phyloP scores from a whole-genome alignment of 2,888 invertebrate genomes.

The Catocala fraxini region DNA sequence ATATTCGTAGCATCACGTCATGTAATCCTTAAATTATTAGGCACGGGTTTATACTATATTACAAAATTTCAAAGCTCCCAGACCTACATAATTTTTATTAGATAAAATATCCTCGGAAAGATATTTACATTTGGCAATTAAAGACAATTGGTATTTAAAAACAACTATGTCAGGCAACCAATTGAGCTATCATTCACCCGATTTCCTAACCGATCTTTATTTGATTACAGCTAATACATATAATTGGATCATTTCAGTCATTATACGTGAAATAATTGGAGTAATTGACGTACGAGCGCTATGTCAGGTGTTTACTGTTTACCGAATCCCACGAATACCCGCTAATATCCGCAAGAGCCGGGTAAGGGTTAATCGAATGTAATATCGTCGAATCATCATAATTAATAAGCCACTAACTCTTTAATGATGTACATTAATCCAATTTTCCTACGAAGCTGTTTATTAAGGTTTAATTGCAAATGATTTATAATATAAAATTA shows the following conservation, averaged over 20 bases:
- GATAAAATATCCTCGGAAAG: too few relatives aligned
- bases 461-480: not conserved
- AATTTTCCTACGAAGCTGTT: not conserved
- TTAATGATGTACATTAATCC: slow-evolving; percentile 9
- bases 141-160: not conserved
- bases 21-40: too few relatives aligned
- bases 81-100: too few relatives aligned
- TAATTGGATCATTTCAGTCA: slow-evolving; percentile 23
- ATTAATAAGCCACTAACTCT: slow-evolving; percentile 22
- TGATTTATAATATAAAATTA: not conserved
- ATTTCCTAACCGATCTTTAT: slow-evolving; percentile 2
- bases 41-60: too few relatives aligned
- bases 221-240: slow-evolving; percentile 10
- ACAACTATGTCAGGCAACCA: not conserved
- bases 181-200: not conserved
- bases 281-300: slow-evolving; percentile 19
- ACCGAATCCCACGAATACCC: slow-evolving; percentile 22
- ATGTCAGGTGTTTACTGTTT: slow-evolving; percentile 22
- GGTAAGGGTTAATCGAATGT: slow-evolving; percentile 17
- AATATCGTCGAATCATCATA: slow-evolving; percentile 20
- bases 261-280: slow-evolving; percentile 16
- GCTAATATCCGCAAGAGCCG: slow-evolving; percentile 8
- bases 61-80: too few relatives aligned
- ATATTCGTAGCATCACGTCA: too few relatives aligned
- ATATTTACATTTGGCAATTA: too few relatives aligned